Conservation (phyloP, 2,113 vertebrate species). For the Solenodon paradoxus region DNA sequence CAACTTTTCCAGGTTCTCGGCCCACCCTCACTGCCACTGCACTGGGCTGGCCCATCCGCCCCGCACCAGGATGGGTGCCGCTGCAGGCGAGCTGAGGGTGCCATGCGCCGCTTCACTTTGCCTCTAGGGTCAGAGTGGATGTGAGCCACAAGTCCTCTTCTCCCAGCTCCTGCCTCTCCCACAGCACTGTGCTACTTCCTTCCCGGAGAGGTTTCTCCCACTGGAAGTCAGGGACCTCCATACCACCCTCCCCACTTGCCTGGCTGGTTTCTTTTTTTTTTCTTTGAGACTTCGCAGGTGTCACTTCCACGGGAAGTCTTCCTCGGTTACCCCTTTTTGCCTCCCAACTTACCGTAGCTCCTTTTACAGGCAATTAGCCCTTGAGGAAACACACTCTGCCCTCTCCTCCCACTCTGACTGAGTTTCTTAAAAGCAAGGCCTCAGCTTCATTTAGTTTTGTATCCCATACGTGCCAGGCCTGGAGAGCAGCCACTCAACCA, state of each 20-base stretch:
- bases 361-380: not conserved
- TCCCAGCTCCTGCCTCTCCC: not conserved
- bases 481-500: not conserved
- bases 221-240: not conserved
- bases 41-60: no score
- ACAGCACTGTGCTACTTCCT: not conserved
- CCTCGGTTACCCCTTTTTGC: not conserved
- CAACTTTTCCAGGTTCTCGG: not conserved
- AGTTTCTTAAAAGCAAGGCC: not conserved
- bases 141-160: not conserved
- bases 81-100: not conserved
- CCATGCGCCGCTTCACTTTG: not conserved
- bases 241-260: not conserved
- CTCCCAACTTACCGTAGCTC: not conserved
- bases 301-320: not conserved
- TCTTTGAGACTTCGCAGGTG: not conserved
- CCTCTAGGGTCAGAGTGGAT: not conserved
- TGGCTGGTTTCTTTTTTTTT: not conserved
- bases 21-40: fast-evolving
- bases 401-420: no score
- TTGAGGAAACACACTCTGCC: not conserved
- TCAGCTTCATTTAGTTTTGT: not conserved
- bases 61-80: not conserved
- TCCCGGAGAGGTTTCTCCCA: not conserved
- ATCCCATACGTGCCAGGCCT: not conserved